Percentiles rank a stretch among this genome's conserved stretches.
Evolutionary conservation across 1,140 invertebrate genomes (phyloP).

Genomic region (Aradophagus sp.): DNA sequence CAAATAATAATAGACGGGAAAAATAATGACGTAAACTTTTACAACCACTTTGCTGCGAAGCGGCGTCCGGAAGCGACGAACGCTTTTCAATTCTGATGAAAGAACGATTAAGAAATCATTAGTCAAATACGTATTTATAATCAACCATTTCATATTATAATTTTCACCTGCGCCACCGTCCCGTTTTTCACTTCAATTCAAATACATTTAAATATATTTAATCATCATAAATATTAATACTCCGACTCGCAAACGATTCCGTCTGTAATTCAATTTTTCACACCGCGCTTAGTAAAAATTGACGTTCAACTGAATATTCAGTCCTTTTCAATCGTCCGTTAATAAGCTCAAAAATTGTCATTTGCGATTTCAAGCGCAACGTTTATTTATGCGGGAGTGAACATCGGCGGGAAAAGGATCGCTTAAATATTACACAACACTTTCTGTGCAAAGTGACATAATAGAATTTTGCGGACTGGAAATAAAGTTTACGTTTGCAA

Average conservation of each 20-base stretch:
- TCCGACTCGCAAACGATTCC: conserved; percentile 9
- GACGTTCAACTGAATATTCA: conserved; percentile 9
- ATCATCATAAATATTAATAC: conserved; percentile 47
- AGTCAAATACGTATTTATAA: conserved; percentile 36
- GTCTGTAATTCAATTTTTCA: conserved; percentile 19
- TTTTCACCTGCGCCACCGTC: conserved; percentile 6
- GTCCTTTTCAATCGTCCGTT: background rate
- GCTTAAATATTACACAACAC: too few species aligned
- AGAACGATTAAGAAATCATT: conserved; percentile 40
- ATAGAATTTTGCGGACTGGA: too few species aligned
- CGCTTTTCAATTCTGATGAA: conserved; percentile 25
- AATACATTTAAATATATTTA: conserved; percentile 35
- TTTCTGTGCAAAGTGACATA: too few species aligned
- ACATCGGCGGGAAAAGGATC: too few species aligned
- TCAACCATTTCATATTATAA: conserved; percentile 46
- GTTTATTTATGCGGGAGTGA: too few species aligned
- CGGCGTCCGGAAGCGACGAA: conserved; percentile 11
- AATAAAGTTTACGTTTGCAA: too few species aligned
- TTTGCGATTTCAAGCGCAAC: background rate
- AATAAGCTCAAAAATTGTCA: background rate
- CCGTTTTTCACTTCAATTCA: conserved; percentile 19
- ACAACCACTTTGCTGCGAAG: conserved; percentile 24
- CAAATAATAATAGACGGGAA: too few species aligned
- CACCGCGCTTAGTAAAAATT: conserved; percentile 18
- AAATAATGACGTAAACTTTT: conserved; percentile 27